Evolutionary conservation across 2,888 invertebrate species (phyloP), one percentile per base, ranked within the genome.

Genomic region (Tachina lurida): DNA sequence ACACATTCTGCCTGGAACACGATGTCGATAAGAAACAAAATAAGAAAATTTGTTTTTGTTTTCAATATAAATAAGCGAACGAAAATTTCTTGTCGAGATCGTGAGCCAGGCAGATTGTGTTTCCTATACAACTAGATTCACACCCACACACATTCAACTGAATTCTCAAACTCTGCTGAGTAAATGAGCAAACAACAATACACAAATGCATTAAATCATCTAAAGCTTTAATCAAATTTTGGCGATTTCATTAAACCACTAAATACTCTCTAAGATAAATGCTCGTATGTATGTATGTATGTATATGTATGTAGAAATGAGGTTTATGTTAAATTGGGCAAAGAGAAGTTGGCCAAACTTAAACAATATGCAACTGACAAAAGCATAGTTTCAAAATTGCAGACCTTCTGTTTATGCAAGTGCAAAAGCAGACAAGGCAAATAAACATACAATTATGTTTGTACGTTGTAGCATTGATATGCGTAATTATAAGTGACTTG

Each of bases 321-420:
- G 63, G 80, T 79, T 78, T 84, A 77, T 79, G 84, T 84, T 87
- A 83, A 87, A 84, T 84, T 87, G 77, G 87, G 70, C 84, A 83
- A 80, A 76, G 80, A 76, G 80, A 83, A 84, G 70, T 83, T 83
- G 47, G 58, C 60, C 41, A 54, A 52, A 75, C 41, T 62, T 19
- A 19, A 68, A 45, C 31, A 41, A 71, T 19, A 45, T 47, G 54
- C 54, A 54, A 45, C 45, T 31, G 45, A 71, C 76, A 65, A 31
- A 49, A 31, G 45, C 3, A 39, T 39, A 39, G 56, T 45, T 76
- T 17, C 45, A 54, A 41, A 45, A 56, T 31, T n/a, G 9, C 19
- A 76, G 2, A 63, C 10, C 22, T 39, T 45, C 10, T 17, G 17
- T 49, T 17, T n/a, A 19, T 17, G n/a, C 8, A 71, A 13, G 45